Conservation (phyloP, 2,888 invertebrate species). For the Sinhomidia bicolor region DNA sequence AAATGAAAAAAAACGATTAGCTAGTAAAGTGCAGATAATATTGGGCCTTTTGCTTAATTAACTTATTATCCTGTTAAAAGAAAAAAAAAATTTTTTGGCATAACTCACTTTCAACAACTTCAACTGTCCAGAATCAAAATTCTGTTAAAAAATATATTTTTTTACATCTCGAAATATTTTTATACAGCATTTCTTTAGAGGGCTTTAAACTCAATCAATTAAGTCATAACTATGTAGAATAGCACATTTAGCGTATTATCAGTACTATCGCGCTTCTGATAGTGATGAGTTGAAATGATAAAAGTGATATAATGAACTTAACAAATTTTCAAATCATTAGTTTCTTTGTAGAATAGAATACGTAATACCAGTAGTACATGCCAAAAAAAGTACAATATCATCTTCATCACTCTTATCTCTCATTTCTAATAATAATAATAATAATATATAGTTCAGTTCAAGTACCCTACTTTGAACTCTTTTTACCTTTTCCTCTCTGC, state of each 20-base stretch:
- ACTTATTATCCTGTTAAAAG: too few relatives aligned
- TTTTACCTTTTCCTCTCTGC: background rate
- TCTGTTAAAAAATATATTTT: too few relatives aligned
- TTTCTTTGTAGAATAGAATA: background rate
- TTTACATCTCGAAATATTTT: too few relatives aligned
- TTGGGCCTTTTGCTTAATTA: too few relatives aligned
- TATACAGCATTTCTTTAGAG: background rate
- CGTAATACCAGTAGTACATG: conserved; percentile 1
- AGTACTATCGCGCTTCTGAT: background rate
- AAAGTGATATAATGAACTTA: conserved; percentile 1
- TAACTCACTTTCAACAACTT: too few relatives aligned
- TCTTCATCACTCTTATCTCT: conserved; percentile 19
- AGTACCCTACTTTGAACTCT: conserved; percentile 25
- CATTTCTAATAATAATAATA: background rate
- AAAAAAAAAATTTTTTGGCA: too few relatives aligned
- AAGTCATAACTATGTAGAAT: background rate
- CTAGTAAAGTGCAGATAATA: too few relatives aligned
- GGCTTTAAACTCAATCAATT: conserved; percentile 12
- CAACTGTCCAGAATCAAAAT: too few relatives aligned
- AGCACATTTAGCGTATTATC: too few relatives aligned
- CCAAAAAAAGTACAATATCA: conserved; percentile 32
- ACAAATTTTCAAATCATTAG: background rate
- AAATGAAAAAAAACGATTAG: too few relatives aligned
- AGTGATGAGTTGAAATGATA: too few relatives aligned
- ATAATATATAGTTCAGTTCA: conserved; percentile 8